These are phyloP conservation scores for Microtus oregoni DNA, from an alignment of 2,113 vertebrate species.

Conservation along the genomic window DNA sequence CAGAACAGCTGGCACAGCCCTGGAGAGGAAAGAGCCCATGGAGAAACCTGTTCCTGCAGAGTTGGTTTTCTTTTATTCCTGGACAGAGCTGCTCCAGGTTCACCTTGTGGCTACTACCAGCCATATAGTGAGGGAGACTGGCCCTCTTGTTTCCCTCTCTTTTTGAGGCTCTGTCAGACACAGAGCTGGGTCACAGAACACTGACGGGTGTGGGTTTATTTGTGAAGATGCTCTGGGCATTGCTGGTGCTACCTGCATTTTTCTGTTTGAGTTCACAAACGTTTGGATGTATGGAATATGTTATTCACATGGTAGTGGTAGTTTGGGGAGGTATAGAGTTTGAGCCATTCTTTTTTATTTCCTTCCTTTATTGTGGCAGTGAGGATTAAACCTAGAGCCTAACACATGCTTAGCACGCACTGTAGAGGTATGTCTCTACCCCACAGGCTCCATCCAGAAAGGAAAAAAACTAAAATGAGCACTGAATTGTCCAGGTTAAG, in stretches of 20 bases:
- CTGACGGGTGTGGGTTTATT: not conserved
- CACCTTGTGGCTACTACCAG: too few relatives aligned
- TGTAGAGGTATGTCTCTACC: not conserved
- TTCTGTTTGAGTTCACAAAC: not conserved
- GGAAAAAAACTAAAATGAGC: not conserved
- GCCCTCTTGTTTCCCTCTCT: not conserved
- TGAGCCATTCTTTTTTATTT: not conserved
- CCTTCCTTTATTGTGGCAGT: not conserved
- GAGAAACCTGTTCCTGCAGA: not conserved
- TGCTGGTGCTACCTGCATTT: not conserved
- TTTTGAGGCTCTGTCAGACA: not conserved
- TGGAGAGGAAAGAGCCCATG: not conserved
- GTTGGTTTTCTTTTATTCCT: not conserved
- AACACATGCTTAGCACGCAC: not conserved
- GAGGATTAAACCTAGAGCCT: not conserved
- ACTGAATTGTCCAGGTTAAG: not conserved
- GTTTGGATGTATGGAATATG: not conserved
- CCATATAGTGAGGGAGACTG: rapidly evolving
- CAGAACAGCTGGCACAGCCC: not conserved
- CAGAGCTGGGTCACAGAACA: not conserved
- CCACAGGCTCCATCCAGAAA: not conserved
- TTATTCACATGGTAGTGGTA: not conserved
- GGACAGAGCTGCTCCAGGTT: not conserved
- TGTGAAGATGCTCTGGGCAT: not conserved
- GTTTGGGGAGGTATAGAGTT: not conserved